Percentiles rank a stretch among this genome's conserved stretches.
Conservation (phyloP, 2,888 invertebrate species). For the Erebia epiphron region DNA sequence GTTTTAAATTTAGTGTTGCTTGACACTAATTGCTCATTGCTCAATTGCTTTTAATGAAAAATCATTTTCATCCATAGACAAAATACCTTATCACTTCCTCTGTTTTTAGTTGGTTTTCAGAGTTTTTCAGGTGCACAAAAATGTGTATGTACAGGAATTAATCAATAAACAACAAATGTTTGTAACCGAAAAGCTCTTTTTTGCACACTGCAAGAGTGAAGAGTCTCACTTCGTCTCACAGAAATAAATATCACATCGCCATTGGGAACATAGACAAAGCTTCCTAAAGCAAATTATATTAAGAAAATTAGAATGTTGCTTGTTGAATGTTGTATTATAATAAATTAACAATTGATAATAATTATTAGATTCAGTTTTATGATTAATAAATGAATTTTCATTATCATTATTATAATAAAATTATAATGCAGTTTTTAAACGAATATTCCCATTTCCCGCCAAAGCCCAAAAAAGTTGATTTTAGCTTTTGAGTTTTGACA, state of each 20-base stretch:
- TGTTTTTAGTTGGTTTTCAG: neutral
- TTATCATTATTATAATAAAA: too few species aligned
- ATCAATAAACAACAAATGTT: neutral
- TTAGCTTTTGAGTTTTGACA: neutral
- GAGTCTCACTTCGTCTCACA: neutral
- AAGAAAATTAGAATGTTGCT: too few species aligned
- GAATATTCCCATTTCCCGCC: neutral
- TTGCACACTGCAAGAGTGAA: neutral
- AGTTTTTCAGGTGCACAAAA: neutral
- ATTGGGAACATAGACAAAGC: constrained; percentile 5
- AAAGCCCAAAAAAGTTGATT: neutral
- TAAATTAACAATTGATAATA: too few species aligned
- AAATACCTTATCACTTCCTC: constrained; percentile 26
- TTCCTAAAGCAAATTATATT: too few species aligned
- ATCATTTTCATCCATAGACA: constrained; percentile 53
- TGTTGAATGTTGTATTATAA: too few species aligned
- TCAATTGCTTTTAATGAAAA: constrained; percentile 59
- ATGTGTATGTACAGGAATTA: neutral
- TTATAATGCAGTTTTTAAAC: neutral
- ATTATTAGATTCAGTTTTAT: too few species aligned
- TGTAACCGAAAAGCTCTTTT: neutral
- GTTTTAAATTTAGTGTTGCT: constrained; percentile 79
- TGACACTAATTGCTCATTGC: constrained; percentile 76
- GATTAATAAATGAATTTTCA: too few species aligned
- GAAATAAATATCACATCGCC: neutral